These are phyloP conservation scores for Aleiodes alternator DNA, from an alignment of 2,888 invertebrate genomes.

Conservation along the genomic window DNA sequence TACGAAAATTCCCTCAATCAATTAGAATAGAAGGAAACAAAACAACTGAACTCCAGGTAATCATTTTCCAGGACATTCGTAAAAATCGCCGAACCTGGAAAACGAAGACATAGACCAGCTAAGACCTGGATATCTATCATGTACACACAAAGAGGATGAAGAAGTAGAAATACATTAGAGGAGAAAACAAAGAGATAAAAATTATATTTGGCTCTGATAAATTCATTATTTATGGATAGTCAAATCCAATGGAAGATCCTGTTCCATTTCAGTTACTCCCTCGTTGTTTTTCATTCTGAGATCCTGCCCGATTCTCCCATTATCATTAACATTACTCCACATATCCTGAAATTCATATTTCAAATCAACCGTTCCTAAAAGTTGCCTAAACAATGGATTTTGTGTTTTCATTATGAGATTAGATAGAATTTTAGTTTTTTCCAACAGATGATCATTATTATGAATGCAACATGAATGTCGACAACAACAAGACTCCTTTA, in stretches of 20 bases:
- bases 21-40: not conserved
- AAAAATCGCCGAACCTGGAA: slow-evolving; percentile 47
- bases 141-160: not conserved
- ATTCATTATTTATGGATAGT: slow-evolving; percentile 72
- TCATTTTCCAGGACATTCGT: slow-evolving; percentile 52
- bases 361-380: slow-evolving; percentile 69
- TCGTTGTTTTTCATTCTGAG: slow-evolving; percentile 75
- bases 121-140: slow-evolving; percentile 43
- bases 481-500: slow-evolving; percentile 65
- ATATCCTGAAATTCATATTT: slow-evolving; percentile 70
- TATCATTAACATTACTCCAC: slow-evolving; percentile 67
- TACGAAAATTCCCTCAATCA: slow-evolving; percentile 52
- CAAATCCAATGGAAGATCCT: slow-evolving; percentile 75
- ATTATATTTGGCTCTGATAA: slow-evolving; percentile 40
- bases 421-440: slow-evolving; percentile 72
- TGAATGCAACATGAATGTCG: slow-evolving; percentile 72
- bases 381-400: slow-evolving; percentile 69
- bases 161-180: not conserved
- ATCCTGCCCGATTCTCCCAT: slow-evolving; percentile 64
- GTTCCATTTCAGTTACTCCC: slow-evolving; percentile 70
- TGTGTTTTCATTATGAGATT: slow-evolving; percentile 71
- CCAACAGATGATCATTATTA: slow-evolving; percentile 67
- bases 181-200: slow-evolving; percentile 24
- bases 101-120: slow-evolving; percentile 61
- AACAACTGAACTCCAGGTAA: slow-evolving; percentile 50